Evolutionary conservation across 1,140 invertebrate species (phyloP).

Genomic region (Bathynomus jamesi): DNA sequence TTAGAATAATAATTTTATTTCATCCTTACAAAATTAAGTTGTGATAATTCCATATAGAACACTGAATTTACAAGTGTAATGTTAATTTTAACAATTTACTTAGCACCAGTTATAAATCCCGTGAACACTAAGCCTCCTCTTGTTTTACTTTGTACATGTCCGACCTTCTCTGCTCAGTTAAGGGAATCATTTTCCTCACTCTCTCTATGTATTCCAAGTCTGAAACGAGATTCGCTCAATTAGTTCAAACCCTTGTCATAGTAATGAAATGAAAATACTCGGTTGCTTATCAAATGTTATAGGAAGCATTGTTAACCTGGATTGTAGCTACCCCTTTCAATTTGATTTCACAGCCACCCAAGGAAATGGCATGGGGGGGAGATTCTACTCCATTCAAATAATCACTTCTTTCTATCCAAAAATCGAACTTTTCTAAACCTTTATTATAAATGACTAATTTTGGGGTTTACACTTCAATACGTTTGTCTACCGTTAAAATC

Average conservation of each 20-base stretch:
- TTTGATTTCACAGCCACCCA: not conserved
- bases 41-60: not conserved
- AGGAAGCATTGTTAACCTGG: not conserved
- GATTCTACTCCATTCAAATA: too few species aligned
- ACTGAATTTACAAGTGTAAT: not conserved
- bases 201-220: not conserved
- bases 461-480: too few species aligned
- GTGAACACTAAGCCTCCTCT: not conserved
- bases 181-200: not conserved
- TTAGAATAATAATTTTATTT: not conserved
- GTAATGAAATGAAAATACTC: not conserved
- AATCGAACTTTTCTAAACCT: too few species aligned
- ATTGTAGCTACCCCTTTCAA: not conserved
- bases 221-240: too few species aligned
- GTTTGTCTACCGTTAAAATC: too few species aligned
- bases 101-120: not conserved
- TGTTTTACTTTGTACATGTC: not conserved
- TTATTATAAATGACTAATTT: too few species aligned
- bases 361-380: slow-evolving; percentile 15
- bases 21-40: not conserved
- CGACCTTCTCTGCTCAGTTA: not conserved
- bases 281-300: not conserved
- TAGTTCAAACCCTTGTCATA: too few species aligned
- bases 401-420: too few species aligned
- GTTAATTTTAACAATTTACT: not conserved